Evolutionary conservation across 1,140 invertebrate genomes (phyloP).

Genomic region (Drosophila albomicans): DNA sequence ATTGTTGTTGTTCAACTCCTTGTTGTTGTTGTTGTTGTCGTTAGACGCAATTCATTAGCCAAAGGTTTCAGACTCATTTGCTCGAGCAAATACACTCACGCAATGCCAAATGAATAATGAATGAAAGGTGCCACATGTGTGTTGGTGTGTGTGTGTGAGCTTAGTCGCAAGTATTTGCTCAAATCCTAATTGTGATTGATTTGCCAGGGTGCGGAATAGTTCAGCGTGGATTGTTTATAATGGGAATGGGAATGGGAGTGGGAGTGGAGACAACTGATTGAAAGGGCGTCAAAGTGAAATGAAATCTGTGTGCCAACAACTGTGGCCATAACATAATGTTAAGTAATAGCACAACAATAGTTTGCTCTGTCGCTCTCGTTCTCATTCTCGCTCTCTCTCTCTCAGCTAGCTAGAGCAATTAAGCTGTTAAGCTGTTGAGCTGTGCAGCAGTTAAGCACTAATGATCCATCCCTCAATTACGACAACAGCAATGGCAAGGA

Average conservation of each 20-base stretch:
- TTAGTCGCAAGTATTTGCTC: conserved; percentile 21
- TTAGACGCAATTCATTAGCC: conserved; percentile 35
- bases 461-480: conserved; percentile 41
- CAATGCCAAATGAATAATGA: conserved; percentile 37
- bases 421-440: conserved; percentile 26
- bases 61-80: conserved; percentile 26
- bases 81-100: background rate
- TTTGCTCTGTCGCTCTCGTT: background rate
- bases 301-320: conserved; percentile 11
- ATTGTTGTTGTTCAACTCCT: background rate
- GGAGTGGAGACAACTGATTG: conserved; percentile 5
- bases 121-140: conserved; percentile 16
- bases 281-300: conserved; percentile 23
- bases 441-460: conserved; percentile 30
- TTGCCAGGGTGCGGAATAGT: conserved; percentile 5
- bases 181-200: conserved; percentile 51
- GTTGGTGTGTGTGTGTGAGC: conserved; percentile 11
- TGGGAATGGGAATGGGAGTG: too few species aligned
- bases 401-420: conserved; percentile 8
- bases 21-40: background rate
- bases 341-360: conserved; percentile 24
- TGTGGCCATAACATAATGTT: conserved; percentile 24
- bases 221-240: background rate
- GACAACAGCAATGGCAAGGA: too few species aligned
- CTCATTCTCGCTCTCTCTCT: too few species aligned